phyloP scores from a whole-genome alignment of 2,888 invertebrate genomes.

The Brenthis daphne region DNA sequence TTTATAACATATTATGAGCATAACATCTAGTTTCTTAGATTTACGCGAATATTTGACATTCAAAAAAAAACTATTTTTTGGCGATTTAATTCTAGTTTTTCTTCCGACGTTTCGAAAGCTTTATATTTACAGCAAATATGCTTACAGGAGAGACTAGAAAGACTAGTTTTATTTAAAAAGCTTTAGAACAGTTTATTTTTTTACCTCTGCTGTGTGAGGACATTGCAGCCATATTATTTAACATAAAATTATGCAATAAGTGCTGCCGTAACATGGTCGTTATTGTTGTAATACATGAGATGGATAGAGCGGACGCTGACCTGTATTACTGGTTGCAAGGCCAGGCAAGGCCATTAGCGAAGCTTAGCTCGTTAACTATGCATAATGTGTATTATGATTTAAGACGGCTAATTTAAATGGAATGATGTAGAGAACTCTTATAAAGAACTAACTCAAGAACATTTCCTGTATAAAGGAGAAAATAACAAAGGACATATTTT shows the following conservation, averaged over 20 bases:
- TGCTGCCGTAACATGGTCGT: conserved; percentile 31
- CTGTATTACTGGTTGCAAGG: conserved; percentile 64
- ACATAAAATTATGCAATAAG: conserved; percentile 16
- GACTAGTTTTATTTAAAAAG: too few species aligned
- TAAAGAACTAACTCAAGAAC: neutral
- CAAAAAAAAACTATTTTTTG: too few species aligned
- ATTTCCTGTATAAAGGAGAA: neutral
- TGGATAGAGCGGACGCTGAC: conserved; percentile 46
- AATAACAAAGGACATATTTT: too few species aligned
- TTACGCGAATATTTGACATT: too few species aligned
- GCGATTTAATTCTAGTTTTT: too few species aligned
- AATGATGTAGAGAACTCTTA: neutral
- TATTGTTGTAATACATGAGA: conserved; percentile 32
- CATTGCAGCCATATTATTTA: conserved; percentile 3
- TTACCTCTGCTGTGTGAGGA: neutral
- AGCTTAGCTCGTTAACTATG: conserved; percentile 26
- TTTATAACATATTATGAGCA: neutral
- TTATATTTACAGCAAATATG: too few species aligned
- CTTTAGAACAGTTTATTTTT: too few species aligned
- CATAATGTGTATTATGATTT: conserved; percentile 24
- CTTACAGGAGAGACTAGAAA: too few species aligned
- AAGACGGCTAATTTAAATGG: neutral
- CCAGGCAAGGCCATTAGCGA: conserved; percentile 67
- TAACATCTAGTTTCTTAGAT: neutral
- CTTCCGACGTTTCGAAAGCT: too few species aligned